phyloP scores from a whole-genome alignment of 2,888 invertebrate species.

The Drosophila testacea region DNA sequence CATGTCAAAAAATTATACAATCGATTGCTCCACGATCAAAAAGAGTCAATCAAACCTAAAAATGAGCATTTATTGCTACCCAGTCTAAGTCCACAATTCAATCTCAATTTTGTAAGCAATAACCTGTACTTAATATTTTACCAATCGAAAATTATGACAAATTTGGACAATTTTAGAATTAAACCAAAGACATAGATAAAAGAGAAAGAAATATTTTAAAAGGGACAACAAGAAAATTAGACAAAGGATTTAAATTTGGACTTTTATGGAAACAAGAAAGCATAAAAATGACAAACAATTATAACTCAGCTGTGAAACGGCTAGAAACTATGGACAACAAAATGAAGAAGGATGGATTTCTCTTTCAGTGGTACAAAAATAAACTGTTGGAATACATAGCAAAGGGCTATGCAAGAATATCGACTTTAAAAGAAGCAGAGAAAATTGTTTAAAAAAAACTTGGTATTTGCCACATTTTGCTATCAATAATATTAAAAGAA shows the following conservation, averaged over 20 bases:
- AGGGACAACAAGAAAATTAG: not conserved
- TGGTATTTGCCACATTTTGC: not conserved
- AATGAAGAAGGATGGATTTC: not conserved
- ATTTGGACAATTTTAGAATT: not conserved
- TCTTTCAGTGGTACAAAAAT: too few relatives aligned
- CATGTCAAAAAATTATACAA: too few relatives aligned
- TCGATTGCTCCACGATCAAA: too few relatives aligned
- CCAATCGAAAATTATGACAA: not conserved
- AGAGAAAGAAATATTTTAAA: not conserved
- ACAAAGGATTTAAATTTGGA: not conserved
- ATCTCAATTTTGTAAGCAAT: not conserved
- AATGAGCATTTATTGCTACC: too few relatives aligned
- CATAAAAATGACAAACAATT: not conserved
- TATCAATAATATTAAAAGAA: not conserved
- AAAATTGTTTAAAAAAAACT: not conserved
- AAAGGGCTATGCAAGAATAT: conserved; percentile 1
- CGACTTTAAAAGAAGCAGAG: not conserved
- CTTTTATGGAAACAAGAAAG: not conserved
- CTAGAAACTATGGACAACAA: not conserved
- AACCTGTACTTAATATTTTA: not conserved
- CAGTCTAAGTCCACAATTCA: too few relatives aligned
- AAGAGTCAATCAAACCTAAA: too few relatives aligned
- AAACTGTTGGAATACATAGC: not conserved
- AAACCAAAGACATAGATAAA: not conserved
- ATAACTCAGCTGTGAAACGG: not conserved